Evolutionary conservation across 2,113 vertebrate genomes (phyloP).

Genomic region (Sceloporus undulatus): DNA sequence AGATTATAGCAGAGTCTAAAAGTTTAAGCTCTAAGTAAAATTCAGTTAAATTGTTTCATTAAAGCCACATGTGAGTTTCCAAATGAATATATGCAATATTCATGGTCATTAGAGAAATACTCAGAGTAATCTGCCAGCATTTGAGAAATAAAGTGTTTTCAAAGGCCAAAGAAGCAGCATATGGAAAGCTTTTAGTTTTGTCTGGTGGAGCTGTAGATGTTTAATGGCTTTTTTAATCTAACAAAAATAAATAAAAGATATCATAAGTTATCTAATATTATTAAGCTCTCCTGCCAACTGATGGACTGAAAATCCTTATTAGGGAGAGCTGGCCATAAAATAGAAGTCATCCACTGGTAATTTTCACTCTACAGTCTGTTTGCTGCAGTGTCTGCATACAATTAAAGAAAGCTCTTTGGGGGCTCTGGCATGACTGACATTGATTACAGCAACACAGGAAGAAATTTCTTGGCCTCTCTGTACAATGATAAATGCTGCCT

Average conservation of each 20-base stretch:
- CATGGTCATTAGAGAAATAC: constrained; percentile 26
- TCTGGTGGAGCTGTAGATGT: not conserved
- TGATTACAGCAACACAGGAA: constrained; percentile 62
- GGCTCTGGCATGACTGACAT: constrained; percentile 39
- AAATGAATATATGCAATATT: not conserved
- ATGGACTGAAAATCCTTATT: constrained; percentile 31
- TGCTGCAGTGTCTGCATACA: constrained; percentile 50
- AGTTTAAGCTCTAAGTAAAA: constrained; percentile 3
- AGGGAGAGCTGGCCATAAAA: constrained; percentile 19
- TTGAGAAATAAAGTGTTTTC: not conserved
- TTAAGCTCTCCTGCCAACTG: constrained; percentile 26
- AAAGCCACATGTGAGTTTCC: constrained; percentile 15
- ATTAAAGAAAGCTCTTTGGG: constrained; percentile 50
- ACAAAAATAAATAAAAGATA: constrained; percentile 19
- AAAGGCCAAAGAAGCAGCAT: not conserved
- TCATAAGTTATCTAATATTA: not conserved
- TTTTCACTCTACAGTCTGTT: constrained; percentile 35
- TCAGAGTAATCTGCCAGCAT: constrained; percentile 16
- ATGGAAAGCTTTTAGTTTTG: not conserved
- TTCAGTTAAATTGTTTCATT: constrained; percentile 33
- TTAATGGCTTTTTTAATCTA: not conserved
- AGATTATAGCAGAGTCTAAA: constrained; percentile 1
- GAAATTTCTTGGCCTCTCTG: constrained; percentile 59
- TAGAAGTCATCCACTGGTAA: constrained; percentile 7
- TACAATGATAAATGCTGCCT: constrained; percentile 37